These are phyloP conservation scores for Dendrolimus houi DNA, from an alignment of 2,888 invertebrate species.

Conservation along the genomic window DNA sequence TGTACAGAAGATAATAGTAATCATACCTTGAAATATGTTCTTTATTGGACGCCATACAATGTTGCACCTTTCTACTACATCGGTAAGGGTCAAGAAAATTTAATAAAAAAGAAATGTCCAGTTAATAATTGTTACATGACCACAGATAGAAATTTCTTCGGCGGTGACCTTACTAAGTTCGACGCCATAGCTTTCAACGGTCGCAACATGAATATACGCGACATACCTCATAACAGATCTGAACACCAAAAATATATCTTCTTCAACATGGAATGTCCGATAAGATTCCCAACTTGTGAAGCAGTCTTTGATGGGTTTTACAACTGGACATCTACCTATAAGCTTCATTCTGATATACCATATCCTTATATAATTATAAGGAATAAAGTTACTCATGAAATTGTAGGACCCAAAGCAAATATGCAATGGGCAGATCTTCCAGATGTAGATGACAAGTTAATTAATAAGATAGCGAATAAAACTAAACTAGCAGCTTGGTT, in stretches of 20 bases:
- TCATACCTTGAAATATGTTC: slow-evolving; percentile 35
- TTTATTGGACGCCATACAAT: slow-evolving; percentile 45
- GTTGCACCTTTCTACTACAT: slow-evolving; percentile 43
- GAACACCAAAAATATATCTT: slow-evolving; percentile 53
- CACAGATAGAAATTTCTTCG: slow-evolving; percentile 30
- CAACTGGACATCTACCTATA: slow-evolving; percentile 63
- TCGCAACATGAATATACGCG: slow-evolving; percentile 24
- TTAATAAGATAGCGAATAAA: slow-evolving; percentile 34
- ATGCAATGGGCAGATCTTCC: slow-evolving; percentile 32
- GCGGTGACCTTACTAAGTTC: slow-evolving; percentile 38
- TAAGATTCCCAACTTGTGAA: slow-evolving; percentile 48
- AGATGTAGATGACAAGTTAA: slow-evolving; percentile 24
- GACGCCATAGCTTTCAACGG: slow-evolving; percentile 58
- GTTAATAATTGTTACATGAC: slow-evolving; percentile 52
- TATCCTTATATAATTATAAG: slow-evolving; percentile 44
- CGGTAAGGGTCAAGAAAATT: slow-evolving; percentile 40
- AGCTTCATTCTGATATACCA: slow-evolving; percentile 54
- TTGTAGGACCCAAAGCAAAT: slow-evolving; percentile 43
- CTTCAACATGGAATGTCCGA: slow-evolving; percentile 56
- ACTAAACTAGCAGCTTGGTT: slow-evolving; percentile 63
- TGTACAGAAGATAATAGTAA: too few relatives aligned
- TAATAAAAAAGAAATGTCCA: slow-evolving; percentile 50
- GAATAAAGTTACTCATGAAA: slow-evolving; percentile 25
- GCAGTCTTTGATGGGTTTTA: slow-evolving; percentile 47
- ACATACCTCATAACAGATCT: slow-evolving; percentile 36